Conservation (phyloP, 2,888 invertebrate genomes). For the Acrobasis consociella region DNA sequence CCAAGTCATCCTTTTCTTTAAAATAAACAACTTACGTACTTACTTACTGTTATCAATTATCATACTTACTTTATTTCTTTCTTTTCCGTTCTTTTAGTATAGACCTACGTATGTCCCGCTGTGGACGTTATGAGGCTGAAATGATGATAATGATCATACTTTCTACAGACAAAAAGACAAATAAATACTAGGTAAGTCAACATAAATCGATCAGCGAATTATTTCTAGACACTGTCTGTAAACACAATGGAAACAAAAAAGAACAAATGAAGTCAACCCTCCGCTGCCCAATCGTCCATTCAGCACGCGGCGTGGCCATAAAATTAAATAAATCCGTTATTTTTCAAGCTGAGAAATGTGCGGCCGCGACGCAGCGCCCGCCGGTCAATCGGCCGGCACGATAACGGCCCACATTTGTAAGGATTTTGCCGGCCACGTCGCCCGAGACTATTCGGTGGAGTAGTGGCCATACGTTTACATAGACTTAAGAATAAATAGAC, state of each 20-base stretch:
- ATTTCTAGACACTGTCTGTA: constrained; percentile 31
- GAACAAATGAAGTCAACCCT: constrained; percentile 45
- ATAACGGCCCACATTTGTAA: constrained; percentile 81
- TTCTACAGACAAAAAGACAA: too few relatives aligned
- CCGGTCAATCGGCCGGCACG: constrained; percentile 77
- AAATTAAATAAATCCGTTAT: constrained; percentile 83
- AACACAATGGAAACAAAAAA: constrained; percentile 40
- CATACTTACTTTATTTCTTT: too few relatives aligned
- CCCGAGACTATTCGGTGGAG: constrained; percentile 58
- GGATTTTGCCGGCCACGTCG: constrained; percentile 72
- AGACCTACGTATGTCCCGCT: too few relatives aligned
- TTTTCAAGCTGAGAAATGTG: constrained; percentile 79
- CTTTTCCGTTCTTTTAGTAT: too few relatives aligned
- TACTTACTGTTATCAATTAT: too few relatives aligned
- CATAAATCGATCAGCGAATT: background rate
- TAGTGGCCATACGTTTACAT: constrained; percentile 65
- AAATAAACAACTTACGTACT: too few relatives aligned
- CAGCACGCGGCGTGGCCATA: constrained; percentile 79
- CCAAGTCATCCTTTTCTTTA: too few relatives aligned
- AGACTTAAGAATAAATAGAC: constrained; percentile 43
- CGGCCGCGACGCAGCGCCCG: constrained; percentile 46
- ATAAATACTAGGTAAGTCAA: background rate
- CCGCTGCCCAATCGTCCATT: constrained; percentile 72
- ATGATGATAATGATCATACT: too few relatives aligned
- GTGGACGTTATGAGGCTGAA: too few relatives aligned